phyloP scores from a whole-genome alignment of 2,888 invertebrate species.

The Macrosiphum euphorbiae region DNA sequence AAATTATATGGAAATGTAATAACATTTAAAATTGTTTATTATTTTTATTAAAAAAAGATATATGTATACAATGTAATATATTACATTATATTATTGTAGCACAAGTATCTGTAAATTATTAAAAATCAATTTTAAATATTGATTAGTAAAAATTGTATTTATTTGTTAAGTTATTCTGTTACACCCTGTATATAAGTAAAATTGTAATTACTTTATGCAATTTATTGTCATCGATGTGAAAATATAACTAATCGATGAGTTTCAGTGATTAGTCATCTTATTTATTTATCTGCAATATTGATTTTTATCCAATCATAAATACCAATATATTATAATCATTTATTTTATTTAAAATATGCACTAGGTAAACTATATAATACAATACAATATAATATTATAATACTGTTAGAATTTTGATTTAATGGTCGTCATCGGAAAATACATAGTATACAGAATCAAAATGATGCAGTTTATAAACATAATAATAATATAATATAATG shows the following conservation, averaged over 20 bases:
- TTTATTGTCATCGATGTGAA: background rate
- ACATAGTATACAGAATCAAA: background rate
- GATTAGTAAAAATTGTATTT: too few relatives aligned
- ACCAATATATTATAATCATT: background rate
- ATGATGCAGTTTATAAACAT: background rate
- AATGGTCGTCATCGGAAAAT: background rate
- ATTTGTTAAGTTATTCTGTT: too few relatives aligned
- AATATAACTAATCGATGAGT: background rate
- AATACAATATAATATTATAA: too few relatives aligned
- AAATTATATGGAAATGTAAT: too few relatives aligned
- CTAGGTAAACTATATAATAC: background rate
- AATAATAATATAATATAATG: background rate
- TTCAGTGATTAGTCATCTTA: background rate
- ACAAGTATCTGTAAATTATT: too few relatives aligned
- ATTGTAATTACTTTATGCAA: background rate
- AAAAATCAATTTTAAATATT: too few relatives aligned
- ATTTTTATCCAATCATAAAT: background rate
- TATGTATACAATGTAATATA: too few relatives aligned
- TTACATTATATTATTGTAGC: too few relatives aligned
- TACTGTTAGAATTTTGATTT: background rate
- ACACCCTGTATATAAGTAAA: background rate
- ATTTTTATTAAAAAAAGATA: too few relatives aligned
- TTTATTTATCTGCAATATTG: background rate
- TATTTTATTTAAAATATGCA: too few relatives aligned
- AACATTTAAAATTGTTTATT: too few relatives aligned